A percentile compares a stretch with the other conserved stretches of the same genome.
Evolutionary conservation across 2,113 vertebrate species (phyloP).

Genomic region (Prolemur simus): DNA sequence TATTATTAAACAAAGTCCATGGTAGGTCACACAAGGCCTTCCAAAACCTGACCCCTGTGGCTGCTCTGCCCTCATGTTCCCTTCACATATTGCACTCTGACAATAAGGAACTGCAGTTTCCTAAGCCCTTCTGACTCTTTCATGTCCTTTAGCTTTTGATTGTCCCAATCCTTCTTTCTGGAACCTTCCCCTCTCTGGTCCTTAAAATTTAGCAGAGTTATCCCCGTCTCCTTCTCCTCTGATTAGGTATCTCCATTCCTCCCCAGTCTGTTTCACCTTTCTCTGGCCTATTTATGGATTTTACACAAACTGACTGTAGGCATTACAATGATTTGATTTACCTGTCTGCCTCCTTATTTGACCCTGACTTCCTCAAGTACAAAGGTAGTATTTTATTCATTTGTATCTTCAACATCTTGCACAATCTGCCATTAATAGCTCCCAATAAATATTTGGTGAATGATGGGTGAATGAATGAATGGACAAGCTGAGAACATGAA

Average conservation of each 20-base stretch:
- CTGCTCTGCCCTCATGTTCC: not conserved
- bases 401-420: not conserved
- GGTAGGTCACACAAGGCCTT: not conserved
- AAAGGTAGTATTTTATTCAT: not conserved
- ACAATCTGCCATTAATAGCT: not conserved
- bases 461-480: not conserved
- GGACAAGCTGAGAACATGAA: not conserved
- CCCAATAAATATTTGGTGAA: not conserved
- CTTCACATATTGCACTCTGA: not conserved
- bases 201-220: not conserved
- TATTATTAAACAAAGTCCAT: not conserved
- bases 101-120: not conserved
- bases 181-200: not conserved
- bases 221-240: not conserved
- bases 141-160: not conserved
- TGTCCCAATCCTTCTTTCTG: not conserved
- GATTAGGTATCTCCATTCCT: not conserved
- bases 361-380: not conserved
- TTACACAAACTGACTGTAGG: not conserved
- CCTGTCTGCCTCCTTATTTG: not conserved
- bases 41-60: not conserved
- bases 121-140: not conserved
- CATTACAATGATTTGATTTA: not conserved
- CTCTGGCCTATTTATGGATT: constrained; percentile 1
- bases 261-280: not conserved